Evolutionary conservation across 1,140 invertebrate genomes (phyloP), one percentile per base, ranked within the genome.

Genomic region (Whitmania pigra): DNA sequence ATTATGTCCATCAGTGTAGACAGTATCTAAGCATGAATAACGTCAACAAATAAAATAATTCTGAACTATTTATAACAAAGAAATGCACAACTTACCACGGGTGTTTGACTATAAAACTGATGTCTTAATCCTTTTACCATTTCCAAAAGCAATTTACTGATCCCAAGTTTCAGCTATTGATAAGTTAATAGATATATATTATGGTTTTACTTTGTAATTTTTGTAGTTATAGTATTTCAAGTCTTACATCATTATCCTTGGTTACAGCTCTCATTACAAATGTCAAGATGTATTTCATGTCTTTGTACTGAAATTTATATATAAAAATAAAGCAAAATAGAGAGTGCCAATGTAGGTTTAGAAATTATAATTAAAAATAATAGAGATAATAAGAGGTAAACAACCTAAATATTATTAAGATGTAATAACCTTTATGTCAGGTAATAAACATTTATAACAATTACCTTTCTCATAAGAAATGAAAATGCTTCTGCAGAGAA

Each of bases 401-500:
- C n/a, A n/a, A n/a, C n/a, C n/a, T n/a, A n/a, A n/a, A 63, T 13
- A 17, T 57, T 2, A 57, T 57, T 3, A 57, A 57, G 2, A 63
- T 49, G 29, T n/a, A 31, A 63, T 63, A 63, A 63, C 0, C 7
- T 25, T 57, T 63, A 13, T n/a, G n/a, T n/a, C n/a, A n/a, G n/a
- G n/a, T n/a, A n/a, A n/a, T n/a, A n/a, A n/a, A n/a, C n/a, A n/a
- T n/a, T n/a, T n/a, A n/a, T n/a, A n/a, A n/a, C n/a, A n/a, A n/a
- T n/a, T n/a, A 63, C 87, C 86, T 94, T 94, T 74, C 92, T 83
- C 11, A 91, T 89, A 1, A 95, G 88, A 84, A 92, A 94, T 18
- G 92, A 88, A 85, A 96, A 94, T 83, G 90, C 91, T 82, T 95
- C 91, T 1, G 91, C 90, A n/a, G 92, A 91, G 86, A 95, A 95